Conservation (phyloP, 2,797 vertebrate genomes). For the Crotalus adamanteus region DNA sequence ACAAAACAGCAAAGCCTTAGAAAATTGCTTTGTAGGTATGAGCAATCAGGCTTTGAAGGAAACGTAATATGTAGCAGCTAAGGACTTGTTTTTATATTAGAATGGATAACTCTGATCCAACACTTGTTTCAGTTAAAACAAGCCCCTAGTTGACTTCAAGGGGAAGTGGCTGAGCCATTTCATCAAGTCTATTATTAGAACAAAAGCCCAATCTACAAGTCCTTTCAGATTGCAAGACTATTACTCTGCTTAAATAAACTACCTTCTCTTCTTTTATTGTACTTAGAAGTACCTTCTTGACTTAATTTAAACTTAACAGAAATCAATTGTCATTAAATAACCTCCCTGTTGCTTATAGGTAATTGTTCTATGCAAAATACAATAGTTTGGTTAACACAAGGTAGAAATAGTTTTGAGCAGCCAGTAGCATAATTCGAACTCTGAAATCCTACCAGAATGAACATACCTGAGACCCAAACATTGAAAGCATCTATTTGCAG, state of each 20-base stretch:
- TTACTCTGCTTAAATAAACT: slow-evolving; percentile 47
- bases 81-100: slow-evolving; percentile 1
- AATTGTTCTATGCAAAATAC: slow-evolving; percentile 47
- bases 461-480: background rate
- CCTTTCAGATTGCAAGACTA: slow-evolving; percentile 45
- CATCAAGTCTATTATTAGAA: slow-evolving; percentile 41
- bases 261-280: slow-evolving; percentile 34
- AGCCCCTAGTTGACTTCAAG: slow-evolving; percentile 34
- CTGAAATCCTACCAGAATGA: background rate
- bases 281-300: slow-evolving; percentile 24
- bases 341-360: slow-evolving; percentile 40
- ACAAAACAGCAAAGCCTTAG: background rate
- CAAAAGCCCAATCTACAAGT: slow-evolving; percentile 36
- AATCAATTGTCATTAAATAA: slow-evolving; percentile 49
- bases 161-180: slow-evolving; percentile 42
- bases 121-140: background rate
- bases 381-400: slow-evolving; percentile 30
- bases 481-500: background rate
- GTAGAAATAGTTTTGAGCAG: slow-evolving; percentile 9
- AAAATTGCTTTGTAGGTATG: slow-evolving; percentile 14
- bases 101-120: slow-evolving; percentile 24
- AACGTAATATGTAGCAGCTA: background rate
- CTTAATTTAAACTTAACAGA: slow-evolving; percentile 47
- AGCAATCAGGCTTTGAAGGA: slow-evolving; percentile 2
- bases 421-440: background rate